These are phyloP conservation scores for Tribolium castaneum DNA, from an alignment of 1,140 invertebrate species.

Conservation along the genomic window DNA sequence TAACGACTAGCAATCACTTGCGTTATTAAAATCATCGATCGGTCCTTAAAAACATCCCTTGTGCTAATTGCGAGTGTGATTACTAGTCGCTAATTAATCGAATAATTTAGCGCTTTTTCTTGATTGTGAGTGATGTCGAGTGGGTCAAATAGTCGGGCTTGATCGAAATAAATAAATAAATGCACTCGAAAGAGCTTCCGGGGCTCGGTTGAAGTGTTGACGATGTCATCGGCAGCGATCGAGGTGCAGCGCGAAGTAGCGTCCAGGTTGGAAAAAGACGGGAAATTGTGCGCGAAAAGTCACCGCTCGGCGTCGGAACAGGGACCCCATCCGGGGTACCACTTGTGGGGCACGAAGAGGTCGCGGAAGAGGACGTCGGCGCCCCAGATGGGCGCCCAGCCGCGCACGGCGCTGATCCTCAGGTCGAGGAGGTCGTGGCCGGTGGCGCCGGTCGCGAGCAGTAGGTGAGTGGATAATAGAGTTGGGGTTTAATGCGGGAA, in stretches of 20 bases:
- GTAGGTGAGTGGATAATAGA: slow-evolving; percentile 66
- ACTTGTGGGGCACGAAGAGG: slow-evolving; percentile 65
- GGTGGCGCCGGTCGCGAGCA: slow-evolving; percentile 72
- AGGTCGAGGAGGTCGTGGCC: slow-evolving; percentile 75
- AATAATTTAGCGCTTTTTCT: not conserved
- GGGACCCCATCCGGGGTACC: slow-evolving; percentile 70
- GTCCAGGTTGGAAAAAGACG: slow-evolving; percentile 58
- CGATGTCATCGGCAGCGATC: slow-evolving; percentile 54
- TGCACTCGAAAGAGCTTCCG: not conserved
- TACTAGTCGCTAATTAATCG: not conserved
- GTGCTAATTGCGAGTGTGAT: not conserved
- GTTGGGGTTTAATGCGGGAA: not conserved
- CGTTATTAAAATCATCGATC: slow-evolving; percentile 25
- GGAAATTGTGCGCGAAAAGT: slow-evolving; percentile 62
- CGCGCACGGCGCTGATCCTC: slow-evolving; percentile 71
- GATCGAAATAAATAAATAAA: not conserved
- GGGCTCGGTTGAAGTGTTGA: not conserved
- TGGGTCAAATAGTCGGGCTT: not conserved
- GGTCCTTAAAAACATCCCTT: not conserved
- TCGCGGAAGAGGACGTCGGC: slow-evolving; percentile 73
- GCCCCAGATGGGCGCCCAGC: slow-evolving; percentile 71
- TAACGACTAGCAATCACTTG: not conserved
- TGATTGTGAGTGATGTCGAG: not conserved
- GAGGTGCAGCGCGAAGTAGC: slow-evolving; percentile 60
- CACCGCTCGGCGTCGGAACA: slow-evolving; percentile 74